Evolutionary conservation across 2,797 vertebrate species (phyloP).

Genomic region (Todus mexicanus): DNA sequence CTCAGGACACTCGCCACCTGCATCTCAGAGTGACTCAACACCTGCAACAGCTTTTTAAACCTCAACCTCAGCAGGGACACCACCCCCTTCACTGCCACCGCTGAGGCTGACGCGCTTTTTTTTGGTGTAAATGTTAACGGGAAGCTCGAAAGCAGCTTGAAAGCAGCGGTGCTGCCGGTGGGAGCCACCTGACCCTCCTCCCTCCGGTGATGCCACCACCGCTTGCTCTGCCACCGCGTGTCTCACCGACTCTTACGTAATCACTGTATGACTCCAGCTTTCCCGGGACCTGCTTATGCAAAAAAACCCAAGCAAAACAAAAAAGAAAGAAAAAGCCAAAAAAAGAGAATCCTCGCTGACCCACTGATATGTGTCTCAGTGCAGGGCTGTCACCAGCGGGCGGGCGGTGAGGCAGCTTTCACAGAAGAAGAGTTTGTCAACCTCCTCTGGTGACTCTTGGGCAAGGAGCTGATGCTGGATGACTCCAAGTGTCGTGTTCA

Average conservation of each 20-base stretch:
- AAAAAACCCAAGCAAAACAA: background rate
- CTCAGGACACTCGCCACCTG: accelerated
- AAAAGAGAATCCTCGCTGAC: background rate
- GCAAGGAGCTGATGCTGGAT: background rate
- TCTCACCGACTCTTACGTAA: background rate
- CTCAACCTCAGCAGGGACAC: accelerated
- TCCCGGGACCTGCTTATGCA: background rate
- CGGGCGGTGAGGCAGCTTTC: background rate
- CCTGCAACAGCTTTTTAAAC: background rate
- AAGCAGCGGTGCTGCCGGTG: background rate
- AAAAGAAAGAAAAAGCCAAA: background rate
- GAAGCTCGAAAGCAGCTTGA: background rate
- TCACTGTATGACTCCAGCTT: background rate
- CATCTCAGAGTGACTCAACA: background rate
- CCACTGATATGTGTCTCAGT: background rate
- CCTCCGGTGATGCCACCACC: background rate
- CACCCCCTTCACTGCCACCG: background rate
- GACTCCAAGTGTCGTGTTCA: accelerated
- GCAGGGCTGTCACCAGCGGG: background rate
- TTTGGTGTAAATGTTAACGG: background rate
- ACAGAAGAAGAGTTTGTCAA: background rate
- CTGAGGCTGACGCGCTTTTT: background rate
- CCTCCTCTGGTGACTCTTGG: background rate
- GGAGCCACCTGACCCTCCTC: background rate
- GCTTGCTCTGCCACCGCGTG: background rate